Base-by-base conservation (phyloP, 30 jellyfish, hydroid and myxozoan species). In the Aurelia sp. region DNA sequence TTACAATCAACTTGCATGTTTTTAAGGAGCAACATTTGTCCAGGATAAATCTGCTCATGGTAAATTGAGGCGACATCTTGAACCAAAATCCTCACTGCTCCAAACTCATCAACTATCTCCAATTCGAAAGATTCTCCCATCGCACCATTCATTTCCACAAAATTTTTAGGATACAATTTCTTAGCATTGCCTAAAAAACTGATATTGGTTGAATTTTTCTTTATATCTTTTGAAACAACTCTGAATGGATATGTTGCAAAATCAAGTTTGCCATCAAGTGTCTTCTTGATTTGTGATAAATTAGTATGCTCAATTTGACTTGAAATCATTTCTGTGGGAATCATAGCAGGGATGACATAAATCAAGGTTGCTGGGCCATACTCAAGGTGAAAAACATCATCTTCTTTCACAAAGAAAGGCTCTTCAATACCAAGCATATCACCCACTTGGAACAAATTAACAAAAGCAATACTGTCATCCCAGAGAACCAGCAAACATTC, bases 361-460 rank as follows among this genome's bases (percentile, higher is more conserved):
- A 72, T 67, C 10, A 63, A 13, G 12, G 93, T 84, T 9, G 87
- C 93, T 19, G 93, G 93, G 3, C 93, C 93, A 63, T 84, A 84
- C 65, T 84, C 93, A 4, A 84, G 55, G 47, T 72, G 93, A 31
- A 38, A 50, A 48, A 38, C n/a, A 1, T 67, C 87, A 13, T 65
- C 76, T 22, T 84, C 88, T 1, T 84, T 84, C 22, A 84, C 88
- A 9, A 60, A 35, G 62, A 84, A 84, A 18, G 93, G 93, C 15
- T 84, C 93, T 64, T 84, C 88, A 48, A 84, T 73, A n/a, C 81
- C 58, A 1, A 84, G 51, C 60, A 48, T 17, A 66, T 84, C 93
- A 15, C 82, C 93, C 7, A 57, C 71, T 9, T 33, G 21, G 19
- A 84, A 55, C 68, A 84, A 47, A 10, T 77, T 72, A 15, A 11